These are phyloP conservation scores for Ptilonorhynchus violaceus DNA, from an alignment of 2,113 vertebrate species.

Conservation along the genomic window DNA sequence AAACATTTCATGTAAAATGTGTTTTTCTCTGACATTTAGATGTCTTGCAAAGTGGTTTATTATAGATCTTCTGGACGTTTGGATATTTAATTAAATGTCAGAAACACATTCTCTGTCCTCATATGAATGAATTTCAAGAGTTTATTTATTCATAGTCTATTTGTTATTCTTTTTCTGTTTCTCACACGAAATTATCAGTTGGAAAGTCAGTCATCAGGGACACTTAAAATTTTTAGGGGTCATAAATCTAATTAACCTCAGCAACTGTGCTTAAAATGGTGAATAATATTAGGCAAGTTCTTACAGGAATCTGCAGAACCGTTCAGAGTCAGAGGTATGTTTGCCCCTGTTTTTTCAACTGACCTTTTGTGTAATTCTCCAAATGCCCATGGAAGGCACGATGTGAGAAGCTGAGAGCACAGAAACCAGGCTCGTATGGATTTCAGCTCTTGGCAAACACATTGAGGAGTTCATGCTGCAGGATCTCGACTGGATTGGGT, in stretches of 20 bases:
- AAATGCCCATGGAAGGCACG: not conserved
- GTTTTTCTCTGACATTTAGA: constrained; percentile 71
- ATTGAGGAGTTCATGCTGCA: not conserved
- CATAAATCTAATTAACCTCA: constrained; percentile 78
- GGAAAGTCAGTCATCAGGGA: constrained; percentile 71
- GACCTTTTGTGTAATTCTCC: constrained; percentile 57
- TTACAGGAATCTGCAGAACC: constrained; percentile 12
- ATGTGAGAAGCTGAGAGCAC: not conserved
- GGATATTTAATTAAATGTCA: constrained; percentile 79
- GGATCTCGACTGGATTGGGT: not conserved
- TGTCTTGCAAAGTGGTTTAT: constrained; percentile 72
- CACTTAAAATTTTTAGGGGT: constrained; percentile 71
- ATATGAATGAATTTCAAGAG: constrained; percentile 48
- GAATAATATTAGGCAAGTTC: constrained; percentile 38
- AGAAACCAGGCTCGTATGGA: not conserved
- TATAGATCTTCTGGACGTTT: constrained; percentile 70
- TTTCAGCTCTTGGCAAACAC: not conserved
- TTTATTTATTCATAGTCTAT: constrained; percentile 64
- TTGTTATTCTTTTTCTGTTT: constrained; percentile 72
- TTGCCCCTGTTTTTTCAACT: not conserved
- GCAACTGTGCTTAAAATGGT: constrained; percentile 62
- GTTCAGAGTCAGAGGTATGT: not conserved
- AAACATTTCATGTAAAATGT: constrained; percentile 47
- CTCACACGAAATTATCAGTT: constrained; percentile 68
- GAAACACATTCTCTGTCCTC: constrained; percentile 62